Evolutionary conservation across 2,113 vertebrate species (phyloP), one percentile per base, ranked within the genome.

Genomic region (Upupa epops): DNA sequence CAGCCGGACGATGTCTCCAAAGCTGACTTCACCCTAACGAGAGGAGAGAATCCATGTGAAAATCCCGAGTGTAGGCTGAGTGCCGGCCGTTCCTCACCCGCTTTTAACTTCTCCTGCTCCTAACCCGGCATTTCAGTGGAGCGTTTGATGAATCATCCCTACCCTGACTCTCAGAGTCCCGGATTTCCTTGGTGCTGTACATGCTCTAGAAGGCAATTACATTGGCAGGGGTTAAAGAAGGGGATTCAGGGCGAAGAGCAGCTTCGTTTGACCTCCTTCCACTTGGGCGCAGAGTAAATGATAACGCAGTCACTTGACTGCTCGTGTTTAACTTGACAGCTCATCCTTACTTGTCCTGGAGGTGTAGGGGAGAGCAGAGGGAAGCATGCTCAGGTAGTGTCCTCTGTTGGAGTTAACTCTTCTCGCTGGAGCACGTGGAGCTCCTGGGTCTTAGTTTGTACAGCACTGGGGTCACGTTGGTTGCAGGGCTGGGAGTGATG

Each of bases 231-330:
- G 98, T 98, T 98, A 98, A 97, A 95, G 97, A 96, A 96, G 96
- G 93, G 97, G 98, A 98, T 98, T 98, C 97, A 98, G 98, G 95
- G 95, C 98, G 97, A 98, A 96, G 95, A 97, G 97, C 96, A 70
- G 96, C 98, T 97, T 98, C 97, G 97, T 98, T 97, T 98, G 98
- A 98, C 98, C 98, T 97, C 98, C n/a, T n/a, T n/a, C n/a, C n/a
- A n/a, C n/a, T n/a, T 98, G 98, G 98, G 97, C 98, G 97, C 98
- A 97, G 98, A 98, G 98, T 98, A 98, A 98, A 98, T 98, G 97
- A 98, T 99, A 98, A 99, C 98, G 98, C 98, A 98, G 97, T 97
- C 98, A 97, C 98, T 98, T 98, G 98, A 97, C 98, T 98, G 98
- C 97, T 97, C 97, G 94, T 97, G 96, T 98, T 97, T 98, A 98